Evolutionary conservation across 30 jellyfish, hydroid and myxozoan genomes (phyloP), one percentile per base, ranked within the genome.

Genomic region (Hydra vulgaris): DNA sequence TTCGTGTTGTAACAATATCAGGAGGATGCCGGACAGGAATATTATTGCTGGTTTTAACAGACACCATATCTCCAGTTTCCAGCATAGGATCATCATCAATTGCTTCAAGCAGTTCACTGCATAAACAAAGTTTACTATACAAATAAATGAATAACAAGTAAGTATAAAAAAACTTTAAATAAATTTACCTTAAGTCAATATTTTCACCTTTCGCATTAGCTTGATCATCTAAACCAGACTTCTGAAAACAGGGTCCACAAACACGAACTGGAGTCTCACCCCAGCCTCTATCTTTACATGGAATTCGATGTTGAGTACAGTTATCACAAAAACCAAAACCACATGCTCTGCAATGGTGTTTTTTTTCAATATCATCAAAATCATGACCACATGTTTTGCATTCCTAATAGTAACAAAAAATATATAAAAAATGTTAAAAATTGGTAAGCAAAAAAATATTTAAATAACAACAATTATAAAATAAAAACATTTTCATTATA

Each of bases 201-300:
- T 54, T 40, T 21, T 83, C 81, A 18, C 71, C 74, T 1, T 21
- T 81, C 16, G 71, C 82, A 27, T 56, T 56, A 26, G 84, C 72
- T 54, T 83, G 87, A 27, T 74, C 81, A 25, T 40, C 90, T 23
- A 26, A 53, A n/a, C 87, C 93, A 17, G 93, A 83, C 21, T 56
- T 79, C n/a, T 19, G 71, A 21, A 88, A 88, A 72, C 98, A 91
- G 26, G 79, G 86, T 55, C 84, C 95, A 54, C 98, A 91, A 15
- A 86, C 98, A 40, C 98, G 83, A 8, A 91, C 98, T 17, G 98
- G 98, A 19, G 76, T 88, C 18, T 87, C 96, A 24, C 98, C 98
- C 98, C 98, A 91, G 86, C 98, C 98, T 83, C 98, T 70, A 8
- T 91, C 98, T 27, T 94, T 96, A 0, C 87, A 95, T 17, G 96